phyloP scores from a whole-genome alignment of 2,113 vertebrate genomes.

The Aspidoscelis tigris region DNA sequence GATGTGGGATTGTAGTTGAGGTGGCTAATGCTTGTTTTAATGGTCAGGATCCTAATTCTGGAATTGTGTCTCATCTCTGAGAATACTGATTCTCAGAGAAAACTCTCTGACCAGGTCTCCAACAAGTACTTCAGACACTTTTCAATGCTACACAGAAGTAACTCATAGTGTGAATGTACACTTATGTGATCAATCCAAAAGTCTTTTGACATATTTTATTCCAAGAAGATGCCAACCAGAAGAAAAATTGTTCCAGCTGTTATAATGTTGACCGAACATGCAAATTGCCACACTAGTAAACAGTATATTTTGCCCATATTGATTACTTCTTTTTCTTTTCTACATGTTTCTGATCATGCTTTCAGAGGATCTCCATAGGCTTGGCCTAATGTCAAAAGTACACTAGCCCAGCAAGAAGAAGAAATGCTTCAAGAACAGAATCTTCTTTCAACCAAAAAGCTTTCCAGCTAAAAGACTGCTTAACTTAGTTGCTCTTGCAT shows the following conservation, averaged over 20 bases:
- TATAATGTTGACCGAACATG: accelerated
- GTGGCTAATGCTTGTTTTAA: background rate
- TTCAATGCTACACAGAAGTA: background rate
- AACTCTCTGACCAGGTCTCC: background rate
- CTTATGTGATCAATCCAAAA: background rate
- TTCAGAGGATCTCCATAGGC: background rate
- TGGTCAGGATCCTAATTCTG: background rate
- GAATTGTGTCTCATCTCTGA: background rate
- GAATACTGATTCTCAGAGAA: constrained; percentile 19
- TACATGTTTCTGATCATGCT: background rate
- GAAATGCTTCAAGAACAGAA: constrained; percentile 54
- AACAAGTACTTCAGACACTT: background rate
- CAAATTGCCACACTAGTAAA: background rate
- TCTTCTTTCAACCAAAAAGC: constrained; percentile 70
- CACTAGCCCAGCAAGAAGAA: constrained; percentile 56
- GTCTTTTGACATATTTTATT: background rate
- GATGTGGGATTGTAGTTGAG: constrained; percentile 7
- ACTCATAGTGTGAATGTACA: background rate
- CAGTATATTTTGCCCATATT: constrained; percentile 22
- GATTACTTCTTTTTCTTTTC: background rate
- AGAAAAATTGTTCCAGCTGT: background rate
- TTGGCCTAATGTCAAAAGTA: constrained; percentile 49
- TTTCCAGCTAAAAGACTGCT: constrained; percentile 73
- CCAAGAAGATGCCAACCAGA: background rate
- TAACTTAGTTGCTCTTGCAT: constrained; percentile 84